phyloP scores from a whole-genome alignment of 2,113 vertebrate species.

The Siniperca knerii region DNA sequence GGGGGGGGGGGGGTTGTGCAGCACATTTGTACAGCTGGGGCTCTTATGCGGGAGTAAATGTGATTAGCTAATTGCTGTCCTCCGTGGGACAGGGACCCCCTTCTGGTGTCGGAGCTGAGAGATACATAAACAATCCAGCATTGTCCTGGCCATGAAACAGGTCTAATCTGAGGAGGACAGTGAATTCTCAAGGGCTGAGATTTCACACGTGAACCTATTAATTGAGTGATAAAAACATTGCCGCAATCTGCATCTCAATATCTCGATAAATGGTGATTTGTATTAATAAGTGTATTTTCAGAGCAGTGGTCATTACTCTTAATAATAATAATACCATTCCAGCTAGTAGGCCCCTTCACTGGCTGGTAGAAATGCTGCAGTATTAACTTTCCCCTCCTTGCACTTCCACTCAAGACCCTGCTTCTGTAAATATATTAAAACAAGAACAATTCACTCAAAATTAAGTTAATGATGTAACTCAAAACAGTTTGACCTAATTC shows the following conservation, averaged over 20 bases:
- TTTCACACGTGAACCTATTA: too few relatives aligned
- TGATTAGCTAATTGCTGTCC: slow-evolving; percentile 74
- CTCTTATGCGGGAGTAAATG: slow-evolving; percentile 70
- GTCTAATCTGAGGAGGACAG: slow-evolving; percentile 16
- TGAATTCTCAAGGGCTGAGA: not conserved
- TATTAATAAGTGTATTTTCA: not conserved
- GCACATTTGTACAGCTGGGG: slow-evolving; percentile 79
- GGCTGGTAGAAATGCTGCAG: not conserved
- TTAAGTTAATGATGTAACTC: slow-evolving; percentile 49
- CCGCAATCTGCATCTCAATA: not conserved
- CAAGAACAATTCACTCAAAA: slow-evolving; percentile 19
- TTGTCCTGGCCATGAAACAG: slow-evolving; percentile 38
- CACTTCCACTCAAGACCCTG: not conserved
- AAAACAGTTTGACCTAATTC: slow-evolving; percentile 56
- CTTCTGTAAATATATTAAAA: slow-evolving; percentile 18
- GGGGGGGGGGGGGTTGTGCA: slow-evolving; percentile 23
- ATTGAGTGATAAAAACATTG: not conserved
- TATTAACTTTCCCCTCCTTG: not conserved
- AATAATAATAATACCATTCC: not conserved
- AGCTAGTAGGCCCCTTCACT: not conserved
- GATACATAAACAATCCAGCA: slow-evolving; percentile 67
- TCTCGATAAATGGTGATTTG: not conserved
- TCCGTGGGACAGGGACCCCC: slow-evolving; percentile 56
- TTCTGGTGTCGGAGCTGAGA: slow-evolving; percentile 50
- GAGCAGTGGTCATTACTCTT: too few relatives aligned